Percentiles rank a stretch among this genome's conserved stretches.
These are phyloP conservation scores for Xanthia icteritia DNA, from an alignment of 2,888 invertebrate species.

Conservation along the genomic window DNA sequence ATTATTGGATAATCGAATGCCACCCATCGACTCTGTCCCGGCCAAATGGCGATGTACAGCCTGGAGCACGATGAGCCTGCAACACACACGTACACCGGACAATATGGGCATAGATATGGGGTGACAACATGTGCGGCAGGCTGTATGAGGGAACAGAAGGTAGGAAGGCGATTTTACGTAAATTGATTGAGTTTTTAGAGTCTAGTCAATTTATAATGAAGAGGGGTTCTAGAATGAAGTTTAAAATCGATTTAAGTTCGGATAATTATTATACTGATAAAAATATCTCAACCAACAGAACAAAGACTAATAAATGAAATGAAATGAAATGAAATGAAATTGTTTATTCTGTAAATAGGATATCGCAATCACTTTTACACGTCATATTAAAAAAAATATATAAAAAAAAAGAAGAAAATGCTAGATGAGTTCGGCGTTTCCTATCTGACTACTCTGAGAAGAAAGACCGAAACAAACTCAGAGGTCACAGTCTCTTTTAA, in stretches of 20 bases:
- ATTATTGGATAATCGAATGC: slow-evolving; percentile 74
- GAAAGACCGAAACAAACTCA: too few relatives aligned
- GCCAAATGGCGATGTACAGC: slow-evolving; percentile 37
- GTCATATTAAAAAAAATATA: too few relatives aligned
- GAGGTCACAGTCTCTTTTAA: too few relatives aligned
- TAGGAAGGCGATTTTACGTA: background rate
- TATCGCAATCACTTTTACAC: too few relatives aligned
- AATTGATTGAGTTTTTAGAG: background rate
- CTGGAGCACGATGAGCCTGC: slow-evolving; percentile 19
- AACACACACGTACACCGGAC: background rate
- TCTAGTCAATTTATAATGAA: background rate
- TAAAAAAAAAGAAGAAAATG: too few relatives aligned
- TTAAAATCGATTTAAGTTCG: background rate
- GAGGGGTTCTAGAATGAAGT: background rate
- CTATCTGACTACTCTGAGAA: too few relatives aligned
- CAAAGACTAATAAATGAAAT: too few relatives aligned
- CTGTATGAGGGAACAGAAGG: background rate
- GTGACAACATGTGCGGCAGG: slow-evolving; percentile 8
- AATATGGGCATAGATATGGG: background rate
- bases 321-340: too few relatives aligned
- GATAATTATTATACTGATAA: too few relatives aligned
- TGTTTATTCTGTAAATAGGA: too few relatives aligned
- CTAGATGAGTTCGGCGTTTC: too few relatives aligned
- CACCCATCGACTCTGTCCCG: slow-evolving; percentile 61
- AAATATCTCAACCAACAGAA: background rate